Evolutionary conservation across 2,113 vertebrate genomes (phyloP), one percentile per base, ranked within the genome.

Genomic region (Galbula dea): DNA sequence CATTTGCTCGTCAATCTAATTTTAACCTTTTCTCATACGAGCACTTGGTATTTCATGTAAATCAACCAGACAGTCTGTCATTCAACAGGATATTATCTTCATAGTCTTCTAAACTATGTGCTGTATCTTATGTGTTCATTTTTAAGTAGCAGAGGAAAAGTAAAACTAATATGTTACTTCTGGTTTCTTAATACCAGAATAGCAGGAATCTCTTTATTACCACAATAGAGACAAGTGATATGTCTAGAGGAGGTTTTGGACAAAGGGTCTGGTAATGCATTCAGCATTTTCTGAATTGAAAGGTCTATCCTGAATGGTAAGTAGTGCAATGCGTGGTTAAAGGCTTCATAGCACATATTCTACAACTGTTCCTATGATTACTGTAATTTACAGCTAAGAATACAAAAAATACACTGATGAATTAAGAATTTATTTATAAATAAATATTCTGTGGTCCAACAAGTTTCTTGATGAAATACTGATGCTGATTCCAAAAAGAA

Each of bases 1-100:
- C 97, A 98, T 98, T 98, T 97, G 97, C 97, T 98, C 97, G 97
- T 98, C 98, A 98, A 97, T 98, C 98, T 98, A 98, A 98, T 97
- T 96, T 97, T 98, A 98, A 98, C 98, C 96, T 97, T 98, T 98
- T 96, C 97, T 97, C 97, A 83, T 97, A 90, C 51, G 7, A 93
- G 97, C 98, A 96, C 96, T 98, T 98, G 97, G 95, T 97, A 96
- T 96, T 97, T 95, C 94, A 88, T 97, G 97, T 97, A 97, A 97
- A 98, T 97, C 97, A 96, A 96, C 62, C 98, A 98, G 98, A 95
- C 97, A 89, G 94, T 96, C 98, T 98, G 97, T 98, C 98, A 97
- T 97, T 98, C 97, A 98, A 88, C 82, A 91, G 95, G 46, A 45
- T 69, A 91, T 93, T 92, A 59, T 92, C 93, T 97, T 85, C 93